phyloP scores from a whole-genome alignment of 2,888 invertebrate species.

The Oxystoma pomonae region DNA sequence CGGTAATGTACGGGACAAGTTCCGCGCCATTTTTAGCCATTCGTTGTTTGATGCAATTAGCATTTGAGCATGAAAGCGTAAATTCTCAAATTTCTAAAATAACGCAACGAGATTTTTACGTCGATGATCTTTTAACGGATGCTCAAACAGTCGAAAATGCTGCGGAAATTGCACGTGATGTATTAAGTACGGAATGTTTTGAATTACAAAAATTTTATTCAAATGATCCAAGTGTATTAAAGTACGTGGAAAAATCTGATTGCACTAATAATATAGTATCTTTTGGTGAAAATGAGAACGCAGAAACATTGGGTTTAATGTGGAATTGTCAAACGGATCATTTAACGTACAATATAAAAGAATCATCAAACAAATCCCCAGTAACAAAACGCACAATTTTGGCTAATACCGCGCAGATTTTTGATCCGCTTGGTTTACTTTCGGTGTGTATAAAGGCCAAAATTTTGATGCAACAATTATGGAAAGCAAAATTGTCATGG shows the following conservation, averaged over 20 bases:
- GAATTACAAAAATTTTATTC: conserved; percentile 4
- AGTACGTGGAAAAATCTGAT: conserved; percentile 6
- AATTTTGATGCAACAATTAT: conserved; percentile 8
- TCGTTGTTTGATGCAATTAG: no score
- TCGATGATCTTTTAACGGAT: conserved; percentile 10
- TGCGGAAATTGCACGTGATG: no score
- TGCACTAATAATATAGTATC: conserved; percentile 10
- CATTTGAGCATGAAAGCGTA: background rate
- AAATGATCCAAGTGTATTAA: conserved; percentile 6
- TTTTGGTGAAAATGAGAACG: conserved; percentile 15
- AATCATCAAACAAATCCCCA: background rate
- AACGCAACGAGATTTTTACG: conserved; percentile 11
- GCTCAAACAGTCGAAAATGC: no score
- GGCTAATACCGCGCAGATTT: conserved; percentile 2
- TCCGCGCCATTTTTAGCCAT: no score
- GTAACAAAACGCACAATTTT: conserved; percentile 9
- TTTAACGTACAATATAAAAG: conserved; percentile 1
- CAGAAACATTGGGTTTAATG: conserved; percentile 21
- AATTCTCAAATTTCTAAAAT: no score
- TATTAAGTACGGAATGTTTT: no score
- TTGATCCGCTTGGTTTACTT: conserved; percentile 12
- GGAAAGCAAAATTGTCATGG: conserved; percentile 6
- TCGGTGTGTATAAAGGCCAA: conserved; percentile 17
- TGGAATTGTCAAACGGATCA: conserved; percentile 12
- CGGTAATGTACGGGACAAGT: no score